These are phyloP conservation scores for Corythucha ciliata DNA, from an alignment of 2,888 invertebrate genomes.

Conservation along the genomic window DNA sequence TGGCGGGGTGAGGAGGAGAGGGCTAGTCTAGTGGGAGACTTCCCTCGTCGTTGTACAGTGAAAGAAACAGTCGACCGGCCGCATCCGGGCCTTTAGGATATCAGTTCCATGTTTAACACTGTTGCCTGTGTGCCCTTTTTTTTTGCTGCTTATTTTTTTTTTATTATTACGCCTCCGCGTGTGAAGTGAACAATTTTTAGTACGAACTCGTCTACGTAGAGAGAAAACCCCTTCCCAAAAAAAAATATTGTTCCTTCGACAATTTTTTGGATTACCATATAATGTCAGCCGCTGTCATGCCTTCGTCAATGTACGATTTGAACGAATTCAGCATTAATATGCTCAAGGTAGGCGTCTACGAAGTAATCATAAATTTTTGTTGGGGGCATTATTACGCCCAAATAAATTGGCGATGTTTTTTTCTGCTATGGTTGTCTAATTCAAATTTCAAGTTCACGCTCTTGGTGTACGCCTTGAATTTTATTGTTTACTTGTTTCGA, in stretches of 20 bases:
- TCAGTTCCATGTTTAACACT: slow-evolving; percentile 23
- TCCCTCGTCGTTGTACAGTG: slow-evolving; percentile 7
- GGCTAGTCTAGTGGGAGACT: slow-evolving; percentile 20
- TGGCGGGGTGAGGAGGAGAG: too few species aligned
- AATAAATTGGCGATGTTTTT: too few species aligned
- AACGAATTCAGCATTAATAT: slow-evolving; percentile 48
- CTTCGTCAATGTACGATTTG: slow-evolving; percentile 63
- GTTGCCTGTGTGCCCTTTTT: slow-evolving; percentile 25
- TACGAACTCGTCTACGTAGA: too few species aligned
- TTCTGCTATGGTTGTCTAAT: too few species aligned
- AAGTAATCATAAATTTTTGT: too few species aligned
- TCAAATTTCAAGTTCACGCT: too few species aligned
- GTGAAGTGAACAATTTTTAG: slow-evolving; percentile 23
- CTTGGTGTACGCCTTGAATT: too few species aligned
- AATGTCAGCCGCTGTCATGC: slow-evolving; percentile 72
- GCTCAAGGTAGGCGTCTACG: slow-evolving; percentile 24
- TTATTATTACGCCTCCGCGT: slow-evolving; percentile 19
- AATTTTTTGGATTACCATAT: slow-evolving; percentile 10
- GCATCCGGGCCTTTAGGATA: slow-evolving; percentile 25
- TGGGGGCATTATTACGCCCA: too few species aligned
- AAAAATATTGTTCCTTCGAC: background rate
- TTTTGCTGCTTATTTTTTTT: too few species aligned
- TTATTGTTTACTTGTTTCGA: too few species aligned
- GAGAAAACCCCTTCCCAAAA: too few species aligned
- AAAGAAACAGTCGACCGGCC: slow-evolving; percentile 24